These are phyloP conservation scores for Sterrhoptilus dennistouni DNA, from an alignment of 2,113 vertebrate species.

Conservation along the genomic window DNA sequence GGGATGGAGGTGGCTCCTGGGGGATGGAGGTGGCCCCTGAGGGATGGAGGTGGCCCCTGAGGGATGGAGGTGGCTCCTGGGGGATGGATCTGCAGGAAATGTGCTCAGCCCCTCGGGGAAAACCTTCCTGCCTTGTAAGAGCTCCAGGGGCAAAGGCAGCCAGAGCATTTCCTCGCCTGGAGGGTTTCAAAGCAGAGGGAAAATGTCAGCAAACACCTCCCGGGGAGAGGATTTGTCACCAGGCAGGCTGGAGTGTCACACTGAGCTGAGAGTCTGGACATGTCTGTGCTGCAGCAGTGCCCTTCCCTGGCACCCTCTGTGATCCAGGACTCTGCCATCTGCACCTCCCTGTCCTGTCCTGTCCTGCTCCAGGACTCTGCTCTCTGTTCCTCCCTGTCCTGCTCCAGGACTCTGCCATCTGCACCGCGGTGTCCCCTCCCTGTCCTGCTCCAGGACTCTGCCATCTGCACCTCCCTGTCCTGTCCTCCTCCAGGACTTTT, in stretches of 20 bases:
- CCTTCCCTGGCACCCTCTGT: neutral
- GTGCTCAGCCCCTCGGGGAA: neutral
- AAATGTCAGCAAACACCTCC: neutral
- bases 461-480: too few species aligned
- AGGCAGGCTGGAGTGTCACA: neutral
- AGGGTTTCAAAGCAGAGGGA: neutral
- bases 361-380: too few species aligned
- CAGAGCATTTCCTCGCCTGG: neutral
- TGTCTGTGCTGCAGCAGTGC: neutral
- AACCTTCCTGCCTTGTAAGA: neutral
- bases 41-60: too few species aligned
- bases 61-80: neutral
- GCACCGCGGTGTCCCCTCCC: too few species aligned
- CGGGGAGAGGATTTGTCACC: neutral
- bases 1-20: too few species aligned
- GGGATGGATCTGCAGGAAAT: neutral
- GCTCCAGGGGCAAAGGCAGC: fast-evolving
- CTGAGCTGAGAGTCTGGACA: neutral
- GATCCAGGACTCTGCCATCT: fast-evolving
- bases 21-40: too few species aligned
- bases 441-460: too few species aligned
- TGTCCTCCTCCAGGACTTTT: too few species aligned
- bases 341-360: too few species aligned
- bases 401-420: too few species aligned
- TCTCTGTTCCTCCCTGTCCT: too few species aligned